A percentile compares a stretch with the other conserved stretches of the same genome.
phyloP scores from a whole-genome alignment of 2,113 vertebrate genomes.

The Clarias macrocephalus region DNA sequence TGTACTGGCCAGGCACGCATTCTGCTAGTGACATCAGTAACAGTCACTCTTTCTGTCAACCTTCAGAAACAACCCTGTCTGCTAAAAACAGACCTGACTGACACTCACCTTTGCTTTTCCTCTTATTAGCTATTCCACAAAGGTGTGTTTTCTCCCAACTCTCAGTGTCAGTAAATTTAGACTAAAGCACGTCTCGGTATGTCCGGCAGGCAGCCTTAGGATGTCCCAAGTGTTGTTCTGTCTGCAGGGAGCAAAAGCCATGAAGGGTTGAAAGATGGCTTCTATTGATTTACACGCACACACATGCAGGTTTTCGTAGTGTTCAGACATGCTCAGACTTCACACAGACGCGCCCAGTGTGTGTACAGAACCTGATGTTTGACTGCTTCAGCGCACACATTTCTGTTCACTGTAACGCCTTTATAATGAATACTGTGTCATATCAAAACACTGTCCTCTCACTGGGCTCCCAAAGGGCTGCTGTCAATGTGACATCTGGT shows the following conservation, averaged over 20 bases:
- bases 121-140: background rate
- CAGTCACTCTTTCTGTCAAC: background rate
- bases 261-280: background rate
- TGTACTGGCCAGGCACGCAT: background rate
- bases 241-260: background rate
- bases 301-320: background rate
- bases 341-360: conserved; percentile 15
- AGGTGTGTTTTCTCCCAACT: background rate
- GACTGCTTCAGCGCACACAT: background rate
- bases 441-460: background rate
- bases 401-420: background rate
- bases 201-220: background rate
- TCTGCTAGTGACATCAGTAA: background rate
- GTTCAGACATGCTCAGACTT: conserved; percentile 4
- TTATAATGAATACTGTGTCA: background rate
- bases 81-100: background rate
- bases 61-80: background rate
- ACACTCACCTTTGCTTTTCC: conserved; percentile 6
- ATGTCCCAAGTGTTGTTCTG: background rate
- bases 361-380: background rate
- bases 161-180: background rate
- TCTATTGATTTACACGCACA: background rate
- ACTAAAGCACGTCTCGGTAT: background rate
- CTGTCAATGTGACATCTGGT: background rate
- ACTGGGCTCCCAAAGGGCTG: background rate